Evolutionary conservation across 2,113 vertebrate species (phyloP).

Genomic region (Verasper variegatus): DNA sequence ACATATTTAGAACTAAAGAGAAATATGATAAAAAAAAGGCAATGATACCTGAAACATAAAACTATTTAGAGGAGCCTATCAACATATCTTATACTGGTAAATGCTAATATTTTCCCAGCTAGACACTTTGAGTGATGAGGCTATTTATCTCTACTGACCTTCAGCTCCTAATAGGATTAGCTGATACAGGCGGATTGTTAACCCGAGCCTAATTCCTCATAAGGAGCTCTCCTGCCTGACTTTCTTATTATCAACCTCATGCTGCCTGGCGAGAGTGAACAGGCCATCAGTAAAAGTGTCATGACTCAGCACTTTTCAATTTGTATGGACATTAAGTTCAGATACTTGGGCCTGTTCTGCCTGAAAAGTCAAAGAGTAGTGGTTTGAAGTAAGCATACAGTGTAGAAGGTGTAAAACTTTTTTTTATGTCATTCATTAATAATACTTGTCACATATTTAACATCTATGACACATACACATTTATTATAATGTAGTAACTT

Average conservation of each 20-base stretch:
- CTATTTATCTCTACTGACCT: slow-evolving; percentile 71
- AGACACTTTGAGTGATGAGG: slow-evolving; percentile 15
- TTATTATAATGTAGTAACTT: too few relatives aligned
- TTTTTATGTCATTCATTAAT: too few relatives aligned
- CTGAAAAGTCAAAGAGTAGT: too few relatives aligned
- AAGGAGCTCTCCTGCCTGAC: slow-evolving; percentile 53
- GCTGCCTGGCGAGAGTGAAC: background rate
- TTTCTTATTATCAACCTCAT: slow-evolving; percentile 57
- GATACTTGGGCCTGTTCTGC: background rate
- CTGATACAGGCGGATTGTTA: slow-evolving; percentile 68
- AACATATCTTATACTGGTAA: background rate
- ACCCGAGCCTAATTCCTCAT: slow-evolving; percentile 74
- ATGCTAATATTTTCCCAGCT: slow-evolving; percentile 1
- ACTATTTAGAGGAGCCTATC: background rate
- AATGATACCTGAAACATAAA: too few relatives aligned
- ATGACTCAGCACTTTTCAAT: background rate
- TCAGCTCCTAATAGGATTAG: slow-evolving; percentile 80
- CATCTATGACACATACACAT: too few relatives aligned
- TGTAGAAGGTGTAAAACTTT: too few relatives aligned
- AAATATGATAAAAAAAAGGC: too few relatives aligned
- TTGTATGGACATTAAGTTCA: background rate
- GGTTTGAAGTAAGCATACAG: too few relatives aligned
- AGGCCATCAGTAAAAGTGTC: background rate
- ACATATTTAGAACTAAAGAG: too few relatives aligned
- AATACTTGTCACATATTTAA: too few relatives aligned